Base-by-base conservation (phyloP, 2,113 vertebrate genomes). In the Callipepla californica region DNA sequence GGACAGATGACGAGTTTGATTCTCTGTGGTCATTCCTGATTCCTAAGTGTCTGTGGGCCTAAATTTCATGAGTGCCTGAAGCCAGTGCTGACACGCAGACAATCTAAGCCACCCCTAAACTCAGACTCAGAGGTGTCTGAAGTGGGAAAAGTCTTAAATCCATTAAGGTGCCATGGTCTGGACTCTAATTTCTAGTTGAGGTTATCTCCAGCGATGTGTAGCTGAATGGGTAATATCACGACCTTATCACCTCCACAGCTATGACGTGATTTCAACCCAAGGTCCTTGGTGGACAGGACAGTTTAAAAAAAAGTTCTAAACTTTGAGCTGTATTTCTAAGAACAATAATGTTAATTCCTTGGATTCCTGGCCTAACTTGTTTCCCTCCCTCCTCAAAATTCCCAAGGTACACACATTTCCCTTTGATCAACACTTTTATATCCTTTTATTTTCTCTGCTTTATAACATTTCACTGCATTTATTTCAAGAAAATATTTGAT, bases 1-100 rank as follows among this genome's bases (percentile, higher is more conserved):
- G 94, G 95, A 96, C 38, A 96, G 94, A 97, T 96, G 97, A 96
- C 96, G 97, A 95, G 83, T 90, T 63, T 89, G 96, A 97, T 95
- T 96, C 96, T 97, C 89, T 85, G 59, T 81, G 92, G 96, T 69
- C 94, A 59, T 95, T 86, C 67, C 80, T 91, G 80, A 89, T 89
- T 89, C 93, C 36, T 72, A 75, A 91, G 61, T 78, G 83, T 93
- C 94, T 93, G 38, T 87, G 62, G 86, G 83, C 84, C 91, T 73
- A 62, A 80, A 94, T 94, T 97, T 96, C 74, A 2, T 32, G 79
- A 91, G 42, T 84, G 77, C 92, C 80, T 87, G 92, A 93, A 97
- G 91, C 87, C 91, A 96, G 78, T 94, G n/a, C 68, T 97, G 94
- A 95, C 77, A 96, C 65, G 87, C 11, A 95, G 93, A 93, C 94